Evolutionary conservation across 2,888 invertebrate genomes (phyloP).

Genomic region (Acrobasis repandana): DNA sequence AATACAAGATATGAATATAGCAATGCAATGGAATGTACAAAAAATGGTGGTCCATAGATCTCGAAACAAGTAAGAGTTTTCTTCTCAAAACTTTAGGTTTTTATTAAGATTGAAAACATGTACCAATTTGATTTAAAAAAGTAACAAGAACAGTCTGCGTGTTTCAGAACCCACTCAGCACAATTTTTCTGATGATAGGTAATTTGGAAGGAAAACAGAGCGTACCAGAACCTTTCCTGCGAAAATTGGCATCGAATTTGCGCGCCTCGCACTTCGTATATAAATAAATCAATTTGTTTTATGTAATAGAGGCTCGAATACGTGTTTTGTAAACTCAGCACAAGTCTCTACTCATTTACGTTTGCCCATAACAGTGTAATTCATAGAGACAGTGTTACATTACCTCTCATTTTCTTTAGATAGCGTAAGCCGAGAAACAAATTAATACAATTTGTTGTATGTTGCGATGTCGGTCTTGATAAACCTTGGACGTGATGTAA

Average conservation of each 20-base stretch:
- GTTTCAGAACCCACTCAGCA: slow-evolving; percentile 7
- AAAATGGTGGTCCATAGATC: no score
- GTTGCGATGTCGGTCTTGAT: background rate
- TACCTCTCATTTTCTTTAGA: slow-evolving; percentile 8
- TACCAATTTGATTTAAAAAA: background rate
- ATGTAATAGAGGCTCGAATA: slow-evolving; percentile 30
- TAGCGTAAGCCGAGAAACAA: slow-evolving; percentile 20
- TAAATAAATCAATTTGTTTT: slow-evolving; percentile 34
- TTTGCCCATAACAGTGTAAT: slow-evolving; percentile 5
- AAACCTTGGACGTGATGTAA: slow-evolving; percentile 9
- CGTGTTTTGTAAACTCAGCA: slow-evolving; percentile 25
- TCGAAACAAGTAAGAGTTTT: no score
- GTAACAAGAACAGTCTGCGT: background rate
- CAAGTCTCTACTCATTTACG: slow-evolving; percentile 15
- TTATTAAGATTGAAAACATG: background rate
- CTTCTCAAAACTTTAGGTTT: no score
- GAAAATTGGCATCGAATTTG: slow-evolving; percentile 26
- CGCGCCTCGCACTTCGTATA: slow-evolving; percentile 23
- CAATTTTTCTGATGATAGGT: slow-evolving; percentile 12
- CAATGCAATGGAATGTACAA: no score
- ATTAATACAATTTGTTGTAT: slow-evolving; percentile 18
- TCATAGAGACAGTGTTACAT: slow-evolving; percentile 17
- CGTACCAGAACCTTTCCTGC: slow-evolving; percentile 1
- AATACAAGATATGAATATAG: no score
- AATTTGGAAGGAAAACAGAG: slow-evolving; percentile 16